These are phyloP conservation scores for Poecilia latipinna DNA, from an alignment of 2,113 vertebrate species.

Conservation along the genomic window DNA sequence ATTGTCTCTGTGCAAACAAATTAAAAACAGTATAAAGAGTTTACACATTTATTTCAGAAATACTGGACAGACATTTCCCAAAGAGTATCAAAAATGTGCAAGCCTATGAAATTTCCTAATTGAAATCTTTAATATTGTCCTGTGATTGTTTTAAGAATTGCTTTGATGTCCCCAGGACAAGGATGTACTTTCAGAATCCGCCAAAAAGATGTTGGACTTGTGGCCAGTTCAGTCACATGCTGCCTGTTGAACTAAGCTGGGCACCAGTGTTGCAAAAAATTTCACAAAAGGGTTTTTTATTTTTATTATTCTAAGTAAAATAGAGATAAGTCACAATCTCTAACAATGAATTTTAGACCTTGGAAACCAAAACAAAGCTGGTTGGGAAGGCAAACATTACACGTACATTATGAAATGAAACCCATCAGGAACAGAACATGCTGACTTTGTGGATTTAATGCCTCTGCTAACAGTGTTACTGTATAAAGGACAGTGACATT, in stretches of 20 bases:
- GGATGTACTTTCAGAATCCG: neutral
- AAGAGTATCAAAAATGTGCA: neutral
- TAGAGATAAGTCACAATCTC: slow-evolving; percentile 1
- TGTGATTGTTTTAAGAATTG: neutral
- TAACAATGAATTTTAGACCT: neutral
- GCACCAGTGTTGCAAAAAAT: neutral
- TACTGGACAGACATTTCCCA: too few species aligned
- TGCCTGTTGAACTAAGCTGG: neutral
- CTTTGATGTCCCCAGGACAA: neutral
- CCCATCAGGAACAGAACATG: neutral
- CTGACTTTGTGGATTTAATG: neutral
- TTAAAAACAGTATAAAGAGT: too few species aligned
- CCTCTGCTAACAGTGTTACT: neutral
- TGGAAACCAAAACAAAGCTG: neutral
- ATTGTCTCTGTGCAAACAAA: too few species aligned
- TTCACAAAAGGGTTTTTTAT: neutral
- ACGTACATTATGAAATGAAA: neutral
- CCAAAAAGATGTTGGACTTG: neutral
- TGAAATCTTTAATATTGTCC: neutral
- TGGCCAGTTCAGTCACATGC: neutral
- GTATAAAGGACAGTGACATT: neutral
- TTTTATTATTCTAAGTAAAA: neutral
- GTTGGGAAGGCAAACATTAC: neutral
- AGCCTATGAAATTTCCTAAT: neutral
- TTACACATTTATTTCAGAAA: neutral